Evolutionary conservation across 2,113 vertebrate genomes (phyloP), one percentile per base, ranked within the genome.

Genomic region (Erinaceus europaeus): DNA sequence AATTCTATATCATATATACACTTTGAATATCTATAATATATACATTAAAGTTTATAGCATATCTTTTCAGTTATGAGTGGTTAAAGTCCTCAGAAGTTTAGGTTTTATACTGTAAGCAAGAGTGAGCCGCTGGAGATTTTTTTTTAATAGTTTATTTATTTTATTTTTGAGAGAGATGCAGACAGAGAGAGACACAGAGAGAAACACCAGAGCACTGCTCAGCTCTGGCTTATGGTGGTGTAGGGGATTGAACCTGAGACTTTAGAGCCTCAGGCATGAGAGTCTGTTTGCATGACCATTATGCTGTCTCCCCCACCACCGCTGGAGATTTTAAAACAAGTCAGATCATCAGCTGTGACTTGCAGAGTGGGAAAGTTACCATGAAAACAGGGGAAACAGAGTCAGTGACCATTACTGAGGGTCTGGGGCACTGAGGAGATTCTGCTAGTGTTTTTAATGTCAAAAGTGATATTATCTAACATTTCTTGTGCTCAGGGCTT

Each of bases 311-410:
- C 29, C 27, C 20, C 9, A 20, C 23, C 55, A 3, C 2, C 25
- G 40, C 15, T 62, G 20, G 48, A 46, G 18, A 52, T 44, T 76
- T 73, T 57, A 55, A 77, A 48, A 27, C 7, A 62, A 64, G 3
- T 69, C 34, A n/a, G 29, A n/a, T 53, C 48, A 48, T 74, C 44
- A 75, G 17, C 6, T 10, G 0, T 57, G 18, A 59, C 44, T 82
- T 13, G n/a, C 4, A 62, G 13, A 55, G 12, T 15, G 9, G 1
- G 0, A 8, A 12, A 4, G 3, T 38, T 12, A 34, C 25, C n/a
- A 44, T 25, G 21, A n/a, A 74, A 61, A 42, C 7, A 52, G 27
- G 21, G 44, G 32, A n/a, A 72, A 67, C 5, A 40, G 23, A 44
- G 14, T 42, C 11, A 29, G 15, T 18, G 48, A 53, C 21, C 67